Percentiles rank a stretch among this genome's conserved stretches.
phyloP scores from a whole-genome alignment of 2,797 vertebrate genomes.

The Spinus olivaceus region DNA sequence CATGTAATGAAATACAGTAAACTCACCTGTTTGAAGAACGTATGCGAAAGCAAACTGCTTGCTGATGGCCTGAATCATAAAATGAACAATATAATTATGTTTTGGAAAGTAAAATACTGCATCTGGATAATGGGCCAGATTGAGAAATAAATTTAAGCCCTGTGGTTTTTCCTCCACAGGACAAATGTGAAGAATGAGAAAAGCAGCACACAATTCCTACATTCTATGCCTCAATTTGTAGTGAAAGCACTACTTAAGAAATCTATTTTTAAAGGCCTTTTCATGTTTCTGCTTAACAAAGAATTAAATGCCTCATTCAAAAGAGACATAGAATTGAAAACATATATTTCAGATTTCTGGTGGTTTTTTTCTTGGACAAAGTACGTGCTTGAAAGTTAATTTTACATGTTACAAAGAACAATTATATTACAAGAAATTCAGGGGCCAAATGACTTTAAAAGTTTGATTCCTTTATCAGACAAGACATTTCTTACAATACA shows the following conservation, averaged over 20 bases:
- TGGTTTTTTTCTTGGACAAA: neutral
- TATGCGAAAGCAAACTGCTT: constrained; percentile 86
- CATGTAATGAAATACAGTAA: constrained; percentile 10
- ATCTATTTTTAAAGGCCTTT: neutral
- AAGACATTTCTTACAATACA: neutral
- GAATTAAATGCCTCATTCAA: neutral
- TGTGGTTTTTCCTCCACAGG: neutral
- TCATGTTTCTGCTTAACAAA: neutral
- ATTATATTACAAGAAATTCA: neutral
- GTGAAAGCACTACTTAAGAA: neutral
- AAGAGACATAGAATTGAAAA: neutral
- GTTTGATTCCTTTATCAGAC: neutral
- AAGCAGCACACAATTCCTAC: neutral
- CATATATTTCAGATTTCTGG: neutral
- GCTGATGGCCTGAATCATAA: constrained; percentile 87
- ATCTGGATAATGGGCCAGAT: neutral
- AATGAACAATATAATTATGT: constrained; percentile 57
- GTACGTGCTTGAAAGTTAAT: neutral
- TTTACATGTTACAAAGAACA: neutral
- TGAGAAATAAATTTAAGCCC: neutral
- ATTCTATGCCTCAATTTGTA: neutral
- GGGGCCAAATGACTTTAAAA: neutral
- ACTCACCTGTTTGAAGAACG: constrained; percentile 94
- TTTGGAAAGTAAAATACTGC: constrained; percentile 5
- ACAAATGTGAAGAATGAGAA: neutral